Conservation (phyloP, 1,140 invertebrate genomes). For the Philopotamus ludificatus region DNA sequence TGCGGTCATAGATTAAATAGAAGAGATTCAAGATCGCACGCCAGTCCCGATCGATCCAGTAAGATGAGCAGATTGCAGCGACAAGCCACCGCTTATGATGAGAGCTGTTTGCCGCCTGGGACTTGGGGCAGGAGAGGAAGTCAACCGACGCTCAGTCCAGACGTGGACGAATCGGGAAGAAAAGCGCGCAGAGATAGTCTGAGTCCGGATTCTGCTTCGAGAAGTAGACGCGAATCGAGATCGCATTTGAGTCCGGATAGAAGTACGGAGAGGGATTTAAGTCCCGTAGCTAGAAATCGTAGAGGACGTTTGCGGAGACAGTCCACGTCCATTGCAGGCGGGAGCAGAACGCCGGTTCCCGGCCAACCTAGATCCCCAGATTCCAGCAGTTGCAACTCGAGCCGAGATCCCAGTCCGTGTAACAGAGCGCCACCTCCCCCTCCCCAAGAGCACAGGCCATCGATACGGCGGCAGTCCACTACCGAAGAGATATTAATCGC, state of each 20-base stretch:
- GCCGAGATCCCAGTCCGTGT: constrained; percentile 71
- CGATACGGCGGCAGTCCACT: constrained; percentile 81
- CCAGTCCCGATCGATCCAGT: constrained; percentile 65
- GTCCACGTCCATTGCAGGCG: constrained; percentile 71
- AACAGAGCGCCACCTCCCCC: constrained; percentile 55
- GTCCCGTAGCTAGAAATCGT: constrained; percentile 64
- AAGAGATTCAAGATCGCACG: constrained; percentile 66
- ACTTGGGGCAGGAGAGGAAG: constrained; percentile 66
- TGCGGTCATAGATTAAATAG: constrained; percentile 63
- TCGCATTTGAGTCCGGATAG: constrained; percentile 79
- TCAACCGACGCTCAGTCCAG: constrained; percentile 78
- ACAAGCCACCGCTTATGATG: constrained; percentile 86
- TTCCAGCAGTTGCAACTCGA: constrained; percentile 72
- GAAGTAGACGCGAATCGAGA: constrained; percentile 62
- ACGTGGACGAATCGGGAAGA: constrained; percentile 63
- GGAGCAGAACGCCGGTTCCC: constrained; percentile 48
- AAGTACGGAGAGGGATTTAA: constrained; percentile 69
- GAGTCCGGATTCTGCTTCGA: constrained; percentile 81
- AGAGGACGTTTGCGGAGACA: constrained; percentile 71
- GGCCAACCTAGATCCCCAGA: constrained; percentile 64
- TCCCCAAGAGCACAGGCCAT: constrained; percentile 62
- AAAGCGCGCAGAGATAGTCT: constrained; percentile 79
- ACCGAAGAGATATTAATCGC: constrained; percentile 90
- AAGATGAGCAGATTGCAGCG: constrained; percentile 73
- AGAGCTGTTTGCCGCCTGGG: constrained; percentile 70